Percentiles rank a stretch among this genome's conserved stretches.
phyloP scores from a whole-genome alignment of 1,140 invertebrate genomes.

The Tyrophagus putrescentiae region DNA sequence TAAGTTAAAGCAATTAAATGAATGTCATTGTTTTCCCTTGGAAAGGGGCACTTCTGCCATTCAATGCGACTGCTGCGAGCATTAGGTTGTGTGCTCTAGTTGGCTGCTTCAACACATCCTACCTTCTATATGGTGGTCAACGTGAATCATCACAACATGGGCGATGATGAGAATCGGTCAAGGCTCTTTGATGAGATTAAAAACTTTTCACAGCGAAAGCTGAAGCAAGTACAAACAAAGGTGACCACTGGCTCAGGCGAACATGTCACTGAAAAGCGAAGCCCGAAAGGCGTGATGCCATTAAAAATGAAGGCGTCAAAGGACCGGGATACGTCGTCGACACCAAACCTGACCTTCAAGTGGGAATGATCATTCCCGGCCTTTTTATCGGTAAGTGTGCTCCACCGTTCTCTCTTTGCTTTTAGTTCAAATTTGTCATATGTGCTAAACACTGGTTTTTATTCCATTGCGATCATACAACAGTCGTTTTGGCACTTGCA shows the following conservation, averaged over 20 bases:
- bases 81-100: no score
- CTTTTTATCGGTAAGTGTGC: conserved; percentile 23
- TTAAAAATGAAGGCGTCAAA: not conserved
- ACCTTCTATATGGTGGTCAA: not conserved
- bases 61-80: no score
- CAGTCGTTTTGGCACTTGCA: not conserved
- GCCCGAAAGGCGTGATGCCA: conserved; percentile 21
- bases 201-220: conserved; percentile 24
- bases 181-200: conserved; percentile 23
- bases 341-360: conserved; percentile 24
- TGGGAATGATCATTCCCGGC: conserved; percentile 23
- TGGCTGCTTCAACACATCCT: no score
- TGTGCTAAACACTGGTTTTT: not conserved
- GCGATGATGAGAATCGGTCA: conserved; percentile 20
- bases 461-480: no score
- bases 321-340: conserved; percentile 17
- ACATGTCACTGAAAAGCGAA: conserved; percentile 21
- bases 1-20: no score
- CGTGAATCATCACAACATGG: not conserved
- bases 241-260: conserved; percentile 22
- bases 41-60: no score
- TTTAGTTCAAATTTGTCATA: not conserved
- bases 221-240: conserved; percentile 25
- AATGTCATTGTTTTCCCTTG: no score
- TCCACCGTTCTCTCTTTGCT: not conserved